phyloP scores from a whole-genome alignment of 2,113 vertebrate species.

The Haemorhous mexicanus region DNA sequence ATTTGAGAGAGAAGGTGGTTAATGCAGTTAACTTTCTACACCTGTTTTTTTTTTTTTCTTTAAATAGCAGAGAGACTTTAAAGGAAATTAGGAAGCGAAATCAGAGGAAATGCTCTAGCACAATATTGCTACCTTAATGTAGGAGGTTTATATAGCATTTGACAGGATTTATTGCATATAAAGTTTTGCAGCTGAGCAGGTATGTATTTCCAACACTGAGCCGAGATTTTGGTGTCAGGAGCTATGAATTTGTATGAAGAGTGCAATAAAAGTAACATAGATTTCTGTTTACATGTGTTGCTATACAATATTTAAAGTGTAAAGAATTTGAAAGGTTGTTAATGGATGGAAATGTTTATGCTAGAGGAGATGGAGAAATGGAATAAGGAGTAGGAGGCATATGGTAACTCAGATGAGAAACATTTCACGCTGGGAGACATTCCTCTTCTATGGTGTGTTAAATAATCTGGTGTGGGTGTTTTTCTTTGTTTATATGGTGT shows the following conservation, averaged over 20 bases:
- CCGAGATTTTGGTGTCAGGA: neutral
- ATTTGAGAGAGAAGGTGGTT: neutral
- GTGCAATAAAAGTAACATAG: slow-evolving; percentile 18
- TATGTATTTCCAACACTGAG: neutral
- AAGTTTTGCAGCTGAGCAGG: neutral
- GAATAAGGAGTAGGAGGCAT: slow-evolving; percentile 29
- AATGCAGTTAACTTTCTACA: neutral
- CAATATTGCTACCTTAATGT: neutral
- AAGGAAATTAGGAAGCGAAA: neutral
- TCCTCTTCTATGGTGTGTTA: neutral
- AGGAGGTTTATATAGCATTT: neutral
- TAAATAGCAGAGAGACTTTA: neutral
- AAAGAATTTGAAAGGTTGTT: slow-evolving; percentile 37
- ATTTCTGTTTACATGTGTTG: slow-evolving; percentile 2
- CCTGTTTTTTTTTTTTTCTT: neutral
- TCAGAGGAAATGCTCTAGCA: neutral
- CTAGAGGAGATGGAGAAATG: slow-evolving; percentile 11
- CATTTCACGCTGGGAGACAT: slow-evolving; percentile 11
- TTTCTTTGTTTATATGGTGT: slow-evolving; percentile 20
- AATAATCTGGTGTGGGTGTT: slow-evolving; percentile 1
- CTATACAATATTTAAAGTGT: slow-evolving; percentile 37
- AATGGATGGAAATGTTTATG: slow-evolving; percentile 32
- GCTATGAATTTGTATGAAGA: slow-evolving; percentile 7
- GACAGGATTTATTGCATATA: neutral
- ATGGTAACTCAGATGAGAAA: slow-evolving; percentile 44